Evolutionary conservation across 2,888 invertebrate species (phyloP), one percentile per base, ranked within the genome.

Genomic region (Lithophane socia): DNA sequence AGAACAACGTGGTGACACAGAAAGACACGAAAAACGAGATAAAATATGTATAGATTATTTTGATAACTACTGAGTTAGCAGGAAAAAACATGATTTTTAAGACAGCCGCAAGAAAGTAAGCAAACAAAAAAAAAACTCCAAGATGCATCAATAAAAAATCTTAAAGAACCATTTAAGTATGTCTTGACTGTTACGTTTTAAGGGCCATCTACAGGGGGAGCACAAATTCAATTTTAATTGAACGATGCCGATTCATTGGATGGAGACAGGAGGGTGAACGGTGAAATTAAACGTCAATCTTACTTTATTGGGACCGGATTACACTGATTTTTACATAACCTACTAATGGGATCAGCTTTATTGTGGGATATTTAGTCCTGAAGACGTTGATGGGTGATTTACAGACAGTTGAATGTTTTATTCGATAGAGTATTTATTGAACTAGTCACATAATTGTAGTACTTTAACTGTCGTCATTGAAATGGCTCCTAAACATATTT

Each of bases 171-270:
- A 79, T 75, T 79, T 79, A 83, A 87, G 76, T 81, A 83, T 78
- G 72, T 80, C 84, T 83, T 83, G 83, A 68, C 75, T 85, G 84
- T 87, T 80, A 85, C 84, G 87, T 85, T 89, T 87, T 86, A 90
- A 90, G 90, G 87, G 87, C 85, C 88, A 89, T 90, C 89, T 92
- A 91, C 87, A 88, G 88, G 87, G 90, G 90, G 91, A 91, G 87
- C 90, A 91, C 92, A 93, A 94, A 95, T 94, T 94, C 90, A 92
- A 94, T 93, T 94, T 94, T 95, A 95, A 95, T 95, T 94, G 94
- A 94, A 92, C 91, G 90, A 91, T 93, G 92, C 91, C 92, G 92
- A 93, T 91, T 91, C 92, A 91, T 91, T 93, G 90, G 92, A 93
- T 92, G 91, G 91, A 92, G 92, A 92, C 92, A 90, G 93, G 90